Base-by-base conservation (phyloP, 2,888 invertebrate genomes). In the Xestobium rufovillosum region DNA sequence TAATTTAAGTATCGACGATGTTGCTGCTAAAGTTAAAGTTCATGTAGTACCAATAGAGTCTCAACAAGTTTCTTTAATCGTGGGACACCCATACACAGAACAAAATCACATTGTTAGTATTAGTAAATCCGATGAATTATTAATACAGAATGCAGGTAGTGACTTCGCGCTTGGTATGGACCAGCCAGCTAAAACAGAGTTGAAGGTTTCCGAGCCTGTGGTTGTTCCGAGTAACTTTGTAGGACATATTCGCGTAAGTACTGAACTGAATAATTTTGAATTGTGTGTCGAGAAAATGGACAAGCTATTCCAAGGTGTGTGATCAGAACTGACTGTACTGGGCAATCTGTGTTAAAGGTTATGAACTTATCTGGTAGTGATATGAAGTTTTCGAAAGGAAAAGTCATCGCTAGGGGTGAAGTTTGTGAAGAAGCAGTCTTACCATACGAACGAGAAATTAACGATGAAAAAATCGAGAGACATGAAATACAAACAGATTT, bases 61-160 rank as follows among this genome's bases (percentile, higher is more conserved):
- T 4, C 49, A 49, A 38, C 34, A 36, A 16, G 44, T 48, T 9
- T 36, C 45, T 1, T 32, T 52, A 6, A 26, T 52, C 26, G 40
- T 52, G 13, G 49, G 49, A 3, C 51, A 52, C 37, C 46, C 48
- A 10, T 53, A 41, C 30, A 48, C 46, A 3, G 47, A 49, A 19
- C 42, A 50, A 25, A 26, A 36, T 2, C 43, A 45, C n/a, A 37
- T 50, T 3, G 17, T 41, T 11, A 44, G 50, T 3, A 31, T 44
- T 1, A 48, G 44, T 30, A 43, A 19, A 10, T 28, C 4, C 9
- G 42, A 41, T 4, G 34, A 34, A n/a, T 27, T 50, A 11, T 34
- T 29, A 12, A 41, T 47, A 3, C n/a, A 42, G 19, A 23, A 26
- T 13, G 34, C 33, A 23, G 31, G 43, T 25, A 27, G 13, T 9